Conservation (phyloP, 2,797 vertebrate genomes). For the Anabacerthia variegaticeps region DNA sequence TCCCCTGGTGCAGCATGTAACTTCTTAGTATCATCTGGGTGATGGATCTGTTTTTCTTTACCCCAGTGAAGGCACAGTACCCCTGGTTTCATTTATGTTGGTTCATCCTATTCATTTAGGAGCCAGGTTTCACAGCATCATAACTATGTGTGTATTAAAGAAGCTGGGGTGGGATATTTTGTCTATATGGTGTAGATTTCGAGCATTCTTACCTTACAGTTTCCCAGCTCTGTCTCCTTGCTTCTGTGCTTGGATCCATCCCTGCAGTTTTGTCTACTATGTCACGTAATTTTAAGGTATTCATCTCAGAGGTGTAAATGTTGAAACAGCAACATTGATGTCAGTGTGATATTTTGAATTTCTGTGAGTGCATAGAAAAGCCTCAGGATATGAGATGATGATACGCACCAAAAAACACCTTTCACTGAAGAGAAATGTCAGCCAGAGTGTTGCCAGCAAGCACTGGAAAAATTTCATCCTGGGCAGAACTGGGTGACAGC, state of each 20-base stretch:
- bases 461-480: background rate
- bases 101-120: background rate
- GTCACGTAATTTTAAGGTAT: background rate
- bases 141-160: background rate
- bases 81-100: background rate
- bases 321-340: background rate
- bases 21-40: background rate
- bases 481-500: background rate
- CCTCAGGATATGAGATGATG: background rate
- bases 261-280: background rate
- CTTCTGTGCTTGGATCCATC: background rate
- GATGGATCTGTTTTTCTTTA: background rate
- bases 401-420: background rate
- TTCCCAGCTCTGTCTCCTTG: background rate
- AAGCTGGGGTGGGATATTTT: background rate
- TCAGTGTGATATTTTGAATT: background rate
- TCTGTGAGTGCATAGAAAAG: background rate
- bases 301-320: background rate
- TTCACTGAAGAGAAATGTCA: background rate
- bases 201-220: background rate
- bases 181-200: background rate
- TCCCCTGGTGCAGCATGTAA: background rate
- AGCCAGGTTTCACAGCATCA: background rate
- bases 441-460: background rate
- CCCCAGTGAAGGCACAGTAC: background rate